Base-by-base conservation (phyloP, 2,888 invertebrate species). In the Trypoxylon attenuatum region DNA sequence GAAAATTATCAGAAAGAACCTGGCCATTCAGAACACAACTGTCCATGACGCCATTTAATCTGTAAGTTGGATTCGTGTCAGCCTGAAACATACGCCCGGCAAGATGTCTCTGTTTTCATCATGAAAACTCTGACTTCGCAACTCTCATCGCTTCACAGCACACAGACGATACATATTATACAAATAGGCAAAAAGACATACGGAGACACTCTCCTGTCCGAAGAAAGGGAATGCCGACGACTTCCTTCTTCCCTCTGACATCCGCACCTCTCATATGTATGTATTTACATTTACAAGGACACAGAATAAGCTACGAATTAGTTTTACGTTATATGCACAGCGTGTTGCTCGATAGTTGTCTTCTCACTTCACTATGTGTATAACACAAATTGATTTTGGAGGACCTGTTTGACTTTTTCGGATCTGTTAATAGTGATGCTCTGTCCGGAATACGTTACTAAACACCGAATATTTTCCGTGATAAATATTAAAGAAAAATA, bases 261-360 rank as follows among this genome's bases (percentile, higher is more conserved):
- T 39, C 10, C 27, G n/a, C 51, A 46, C 47, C 52, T 62, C 57
- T 45, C 54, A 54, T 56, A 57, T 49, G 55, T 53, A 60, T 56
- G 52, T 82, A 82, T 82, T 80, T 82, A 82, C 81, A 82, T 82
- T 80, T 82, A 82, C 81, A 82, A 78, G 75, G n/a, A 78, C 72
- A 73, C 66, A 59, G 68, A 76, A 80, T 67, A 79, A 79, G 73
- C 78, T 81, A 78, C 74, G 66, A 52, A 55, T 76, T 69, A 59
- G 69, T 65, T 73, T 77, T 70, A 64, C 64, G 67, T 57, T 71
- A 67, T 69, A 57, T 71, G 49, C n/a, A 38, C 57, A 57, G 73
- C 68, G 62, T 18, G 56, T 66, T 66, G 70, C 66, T 10, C 60
- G 70, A 66, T 47, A 63, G 70, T 63, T 66, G 69, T 69, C 63